Base-by-base conservation (phyloP, 2,113 vertebrate genomes). In the Oryctolagus cuniculus region DNA sequence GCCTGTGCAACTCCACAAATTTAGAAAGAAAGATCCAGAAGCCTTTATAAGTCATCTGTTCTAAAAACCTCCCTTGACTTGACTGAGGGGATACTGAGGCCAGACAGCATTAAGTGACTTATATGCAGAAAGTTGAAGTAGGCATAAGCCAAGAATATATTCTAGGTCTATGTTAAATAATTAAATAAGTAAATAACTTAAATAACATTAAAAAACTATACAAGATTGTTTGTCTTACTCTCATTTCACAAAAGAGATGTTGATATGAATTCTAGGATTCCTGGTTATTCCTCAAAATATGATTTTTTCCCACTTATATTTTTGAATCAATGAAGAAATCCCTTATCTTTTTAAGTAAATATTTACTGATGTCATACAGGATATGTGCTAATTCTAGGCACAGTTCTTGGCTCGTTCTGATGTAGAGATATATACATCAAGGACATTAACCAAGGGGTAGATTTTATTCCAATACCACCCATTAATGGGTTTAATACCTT, bases 301-400 rank as follows among this genome's bases (percentile, higher is more conserved):
- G 5, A 10, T 83, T 74, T 49, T 89, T 87, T 87, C 61, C 7
- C 29, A 58, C 86, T 90, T 53, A 69, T 73, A 91, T 88, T 63
- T 92, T 95, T 81, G 25, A 63, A 38, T 78, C 9, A 90, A 82
- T 34, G 5, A 75, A 72, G n/a, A 61, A 73, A 72, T 84, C 25
- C 19, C 6, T 51, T 31, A 75, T 10, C 2, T 85, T 75, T 86
- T 63, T 17, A 84, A 85, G 87, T 1, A 84, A 78, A 36, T 90
- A 53, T 51, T 82, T 91, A 75, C 31, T 53, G 31, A n/a, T 89
- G 24, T 10, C 22, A 19, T 58, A 22, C 21, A 63, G 13, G 24
- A 92, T 92, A 77, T 74, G 25, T 73, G 11, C 10, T 86, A n/a
- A 17, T 34, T 74, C 12, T 70, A 51, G 64, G n/a, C 12, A 34